Evolutionary conservation across 2,113 vertebrate species (phyloP), one percentile per base, ranked within the genome.

Genomic region (Dryoscopus gambensis): DNA sequence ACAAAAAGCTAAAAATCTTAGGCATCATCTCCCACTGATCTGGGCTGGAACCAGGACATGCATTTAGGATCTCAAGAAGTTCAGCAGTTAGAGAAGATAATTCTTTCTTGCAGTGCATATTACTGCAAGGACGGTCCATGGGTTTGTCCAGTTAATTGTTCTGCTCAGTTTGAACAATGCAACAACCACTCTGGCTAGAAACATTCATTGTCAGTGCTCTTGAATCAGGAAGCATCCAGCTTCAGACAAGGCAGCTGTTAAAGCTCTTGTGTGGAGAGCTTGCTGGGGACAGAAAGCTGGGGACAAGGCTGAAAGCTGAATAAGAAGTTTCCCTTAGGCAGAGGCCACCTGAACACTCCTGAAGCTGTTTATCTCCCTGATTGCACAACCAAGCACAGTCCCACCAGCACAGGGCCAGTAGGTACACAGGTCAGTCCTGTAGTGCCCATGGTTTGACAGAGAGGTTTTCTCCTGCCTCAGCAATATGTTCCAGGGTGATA

Each of bases 111-210:
- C 20, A 59, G n/a, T 7, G 16, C 25, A 9, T 55, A 64, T 42
- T 64, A 67, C 33, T 44, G 42, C 20, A 35, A 35, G 12, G 13
- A 63, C 10, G 16, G 47, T 19, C 31, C 65, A 42, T 4, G 5
- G 35, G 21, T 65, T 22, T 65, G 42, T 57, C 46, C 31, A 49
- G 30, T 15, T 68, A 71, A 76, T 6, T 35, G 23, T 27, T 60
- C 31, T 1, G 0, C 35, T 86, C 22, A 55, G 53, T 53, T 31
- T 31, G 15, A 82, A 42, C 37, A 37, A 75, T 1, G 3, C 3
- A 5, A 39, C 28, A 19, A 62, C 28, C 37, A 53, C 28, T 81
- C 52, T 25, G 25, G 20, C 23, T 63, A 39, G 52, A 76, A 83
- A 71, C 28, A 20, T 31, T 47, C 50, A 67, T 69, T 69, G 42